phyloP scores from a whole-genome alignment of 2,888 invertebrate species.

The Ommatoiulus sabulosus region DNA sequence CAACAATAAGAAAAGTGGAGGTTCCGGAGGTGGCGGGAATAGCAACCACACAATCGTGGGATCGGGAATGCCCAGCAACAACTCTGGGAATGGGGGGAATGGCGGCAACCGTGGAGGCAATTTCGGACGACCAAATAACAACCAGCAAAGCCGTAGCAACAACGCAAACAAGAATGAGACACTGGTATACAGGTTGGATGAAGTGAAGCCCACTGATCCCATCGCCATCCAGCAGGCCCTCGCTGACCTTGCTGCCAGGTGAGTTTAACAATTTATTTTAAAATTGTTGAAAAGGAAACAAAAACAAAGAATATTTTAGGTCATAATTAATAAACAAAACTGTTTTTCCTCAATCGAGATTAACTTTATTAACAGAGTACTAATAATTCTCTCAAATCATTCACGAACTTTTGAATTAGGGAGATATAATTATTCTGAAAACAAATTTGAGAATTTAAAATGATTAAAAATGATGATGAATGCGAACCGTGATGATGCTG shows the following conservation, averaged over 20 bases:
- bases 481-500: too few relatives aligned
- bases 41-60: slow-evolving; percentile 11
- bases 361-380: too few relatives aligned
- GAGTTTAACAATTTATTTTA: background rate
- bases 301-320: too few relatives aligned
- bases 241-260: slow-evolving; percentile 63
- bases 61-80: background rate
- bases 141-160: slow-evolving; percentile 45
- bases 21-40: background rate
- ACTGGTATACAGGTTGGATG: slow-evolving; percentile 71
- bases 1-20: background rate
- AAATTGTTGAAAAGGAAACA: too few relatives aligned
- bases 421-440: too few relatives aligned
- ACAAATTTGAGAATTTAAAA: too few relatives aligned
- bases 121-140: slow-evolving; percentile 51
- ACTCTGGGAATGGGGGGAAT: slow-evolving; percentile 16
- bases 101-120: background rate
- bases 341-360: too few relatives aligned
- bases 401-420: too few relatives aligned
- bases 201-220: slow-evolving; percentile 72
- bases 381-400: too few relatives aligned
- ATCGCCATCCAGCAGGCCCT: slow-evolving; percentile 72
- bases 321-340: too few relatives aligned
- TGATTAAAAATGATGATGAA: too few relatives aligned
- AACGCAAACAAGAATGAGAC: slow-evolving; percentile 61